Conservation (phyloP, 1,140 invertebrate genomes). For the Latrodectus geometricus region DNA sequence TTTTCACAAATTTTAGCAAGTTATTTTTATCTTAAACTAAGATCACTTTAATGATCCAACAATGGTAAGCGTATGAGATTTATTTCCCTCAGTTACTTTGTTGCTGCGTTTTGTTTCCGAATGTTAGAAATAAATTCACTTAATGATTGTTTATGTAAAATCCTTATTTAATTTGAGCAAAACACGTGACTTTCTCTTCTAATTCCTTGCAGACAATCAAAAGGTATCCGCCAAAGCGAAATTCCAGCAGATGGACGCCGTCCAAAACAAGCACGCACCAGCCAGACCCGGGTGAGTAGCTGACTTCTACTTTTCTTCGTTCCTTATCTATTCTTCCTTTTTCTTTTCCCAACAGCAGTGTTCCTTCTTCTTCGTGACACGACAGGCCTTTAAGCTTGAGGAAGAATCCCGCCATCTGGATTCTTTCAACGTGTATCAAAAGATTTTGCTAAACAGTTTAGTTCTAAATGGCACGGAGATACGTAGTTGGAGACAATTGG, state of each 20-base stretch:
- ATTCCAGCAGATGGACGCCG: conserved; percentile 63
- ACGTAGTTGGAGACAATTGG: too few relatives aligned
- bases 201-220: conserved; percentile 57
- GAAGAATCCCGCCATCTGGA: neutral
- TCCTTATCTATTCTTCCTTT: neutral
- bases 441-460: neutral
- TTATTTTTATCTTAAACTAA: too few relatives aligned
- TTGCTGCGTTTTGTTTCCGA: too few relatives aligned
- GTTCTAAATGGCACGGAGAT: neutral
- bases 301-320: conserved; percentile 30
- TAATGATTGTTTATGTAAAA: neutral
- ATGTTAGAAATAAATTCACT: too few relatives aligned
- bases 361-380: neutral
- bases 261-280: conserved; percentile 31
- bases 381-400: neutral
- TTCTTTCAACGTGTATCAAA: neutral
- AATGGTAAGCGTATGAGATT: too few relatives aligned
- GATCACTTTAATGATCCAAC: too few relatives aligned
- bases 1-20: too few relatives aligned
- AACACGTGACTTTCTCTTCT: neutral
- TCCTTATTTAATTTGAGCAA: neutral
- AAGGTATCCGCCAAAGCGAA: conserved; percentile 61
- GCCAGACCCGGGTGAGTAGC: conserved; percentile 59
- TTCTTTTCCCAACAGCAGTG: neutral
- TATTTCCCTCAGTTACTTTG: too few relatives aligned